Conservation (phyloP, 2,888 invertebrate genomes). For the Drosophila villosipedis region DNA sequence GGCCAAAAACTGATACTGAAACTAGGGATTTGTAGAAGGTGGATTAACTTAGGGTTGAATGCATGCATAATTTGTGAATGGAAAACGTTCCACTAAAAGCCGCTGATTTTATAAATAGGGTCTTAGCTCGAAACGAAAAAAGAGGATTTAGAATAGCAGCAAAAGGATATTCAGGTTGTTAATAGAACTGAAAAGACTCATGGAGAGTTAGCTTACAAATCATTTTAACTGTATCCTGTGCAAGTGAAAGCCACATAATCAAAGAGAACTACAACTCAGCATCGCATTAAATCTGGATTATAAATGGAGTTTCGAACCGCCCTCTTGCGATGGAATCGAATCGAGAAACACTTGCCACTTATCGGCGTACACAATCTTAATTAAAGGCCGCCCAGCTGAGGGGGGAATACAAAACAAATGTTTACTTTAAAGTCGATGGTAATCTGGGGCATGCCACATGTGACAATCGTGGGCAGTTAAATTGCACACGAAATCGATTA, state of each 20-base stretch:
- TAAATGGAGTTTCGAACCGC: conserved; percentile 38
- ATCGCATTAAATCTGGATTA: conserved; percentile 14
- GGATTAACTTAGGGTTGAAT: neutral
- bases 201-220: neutral
- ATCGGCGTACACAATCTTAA: conserved; percentile 72
- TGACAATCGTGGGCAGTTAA: conserved; percentile 68
- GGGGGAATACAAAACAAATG: conserved; percentile 66
- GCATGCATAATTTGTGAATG: neutral
- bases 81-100: neutral
- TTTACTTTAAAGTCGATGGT: conserved; percentile 71
- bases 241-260: conserved; percentile 3
- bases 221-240: neutral
- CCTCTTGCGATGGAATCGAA: conserved; percentile 33
- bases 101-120: neutral
- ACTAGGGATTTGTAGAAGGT: neutral
- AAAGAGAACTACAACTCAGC: conserved; percentile 3
- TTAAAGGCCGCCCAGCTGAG: conserved; percentile 63
- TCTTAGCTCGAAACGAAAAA: neutral
- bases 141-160: neutral
- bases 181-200: neutral
- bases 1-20: neutral
- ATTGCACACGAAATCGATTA: conserved; percentile 71
- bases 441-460: conserved; percentile 50
- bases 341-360: conserved; percentile 56
- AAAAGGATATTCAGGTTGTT: neutral